Percentiles rank a stretch among this genome's conserved stretches.
These are phyloP conservation scores for Copsychus sechellarum DNA, from an alignment of 2,113 vertebrate species.

Conservation along the genomic window DNA sequence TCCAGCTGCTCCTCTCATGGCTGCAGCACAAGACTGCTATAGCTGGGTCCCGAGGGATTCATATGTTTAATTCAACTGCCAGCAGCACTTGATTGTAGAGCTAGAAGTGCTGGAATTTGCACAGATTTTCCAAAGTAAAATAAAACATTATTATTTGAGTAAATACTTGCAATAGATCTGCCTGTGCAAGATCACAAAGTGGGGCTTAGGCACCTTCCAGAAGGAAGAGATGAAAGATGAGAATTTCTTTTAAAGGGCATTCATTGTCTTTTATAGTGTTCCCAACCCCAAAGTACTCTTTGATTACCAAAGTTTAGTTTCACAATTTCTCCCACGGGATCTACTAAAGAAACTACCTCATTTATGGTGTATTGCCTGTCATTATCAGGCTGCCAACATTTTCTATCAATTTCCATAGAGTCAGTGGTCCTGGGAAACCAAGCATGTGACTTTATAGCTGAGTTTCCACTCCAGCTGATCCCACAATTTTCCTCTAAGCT, in stretches of 20 bases:
- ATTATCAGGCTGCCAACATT: not conserved
- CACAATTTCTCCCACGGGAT: not conserved
- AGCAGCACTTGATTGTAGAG: not conserved
- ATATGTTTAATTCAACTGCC: not conserved
- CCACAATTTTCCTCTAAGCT: not conserved
- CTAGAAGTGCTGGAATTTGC: not conserved
- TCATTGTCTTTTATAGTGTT: not conserved
- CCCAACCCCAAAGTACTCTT: not conserved
- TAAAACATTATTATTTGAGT: not conserved
- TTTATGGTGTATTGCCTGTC: not conserved
- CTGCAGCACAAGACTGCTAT: not conserved
- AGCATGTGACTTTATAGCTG: not conserved
- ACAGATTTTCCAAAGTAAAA: conserved; percentile 29
- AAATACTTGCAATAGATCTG: not conserved
- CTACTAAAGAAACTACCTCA: not conserved
- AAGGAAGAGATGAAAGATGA: not conserved
- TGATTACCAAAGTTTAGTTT: conserved; percentile 2
- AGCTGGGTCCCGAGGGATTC: not conserved
- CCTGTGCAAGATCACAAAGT: not conserved
- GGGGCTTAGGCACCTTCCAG: not conserved
- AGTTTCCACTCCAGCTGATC: not conserved
- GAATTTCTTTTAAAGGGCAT: not conserved
- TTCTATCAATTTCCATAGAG: not conserved
- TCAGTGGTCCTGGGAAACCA: not conserved
- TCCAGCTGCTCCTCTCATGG: not conserved